Evolutionary conservation across 2,797 vertebrate species (phyloP).

Genomic region (Sebastes melanostomus): DNA sequence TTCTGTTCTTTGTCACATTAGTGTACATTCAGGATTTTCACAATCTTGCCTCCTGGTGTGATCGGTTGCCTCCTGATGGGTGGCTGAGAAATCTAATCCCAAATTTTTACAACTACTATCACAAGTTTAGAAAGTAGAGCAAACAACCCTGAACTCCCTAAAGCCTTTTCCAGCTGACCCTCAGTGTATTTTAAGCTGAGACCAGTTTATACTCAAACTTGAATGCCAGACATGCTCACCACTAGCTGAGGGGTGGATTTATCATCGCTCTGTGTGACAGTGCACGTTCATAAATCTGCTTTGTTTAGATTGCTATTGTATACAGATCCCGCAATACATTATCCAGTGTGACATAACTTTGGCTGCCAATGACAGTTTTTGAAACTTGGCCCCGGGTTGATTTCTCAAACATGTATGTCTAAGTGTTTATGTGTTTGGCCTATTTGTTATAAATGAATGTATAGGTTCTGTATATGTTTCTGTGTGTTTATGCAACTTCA

Average conservation of each 20-base stretch:
- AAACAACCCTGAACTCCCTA: constrained; percentile 3
- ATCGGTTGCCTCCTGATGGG: constrained; percentile 1
- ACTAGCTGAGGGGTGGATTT: constrained; percentile 44
- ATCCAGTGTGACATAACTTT: constrained; percentile 55
- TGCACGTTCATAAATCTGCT: constrained; percentile 71
- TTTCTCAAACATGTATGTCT: constrained; percentile 25
- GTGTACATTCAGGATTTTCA: background rate
- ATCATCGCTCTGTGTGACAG: constrained; percentile 66
- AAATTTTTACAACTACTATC: constrained; percentile 21
- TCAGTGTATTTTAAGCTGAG: constrained; percentile 34
- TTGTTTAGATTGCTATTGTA: constrained; percentile 72
- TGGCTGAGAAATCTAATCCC: constrained; percentile 11
- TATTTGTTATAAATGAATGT: constrained; percentile 13
- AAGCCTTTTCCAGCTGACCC: constrained; percentile 13
- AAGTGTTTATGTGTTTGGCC: constrained; percentile 6
- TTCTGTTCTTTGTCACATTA: constrained; percentile 40
- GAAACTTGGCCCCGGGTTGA: constrained; percentile 5
- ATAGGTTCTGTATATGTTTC: background rate
- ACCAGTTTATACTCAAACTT: constrained; percentile 38
- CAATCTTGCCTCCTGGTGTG: background rate
- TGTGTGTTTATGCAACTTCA: background rate
- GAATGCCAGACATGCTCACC: constrained; percentile 56
- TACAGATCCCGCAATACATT: constrained; percentile 62
- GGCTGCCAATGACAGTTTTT: constrained; percentile 25
- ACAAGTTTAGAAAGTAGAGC: constrained; percentile 17